A percentile compares a stretch with the other conserved stretches of the same genome.
phyloP scores from a whole-genome alignment of 2,888 invertebrate species.

The Ypsolopha scabrella region DNA sequence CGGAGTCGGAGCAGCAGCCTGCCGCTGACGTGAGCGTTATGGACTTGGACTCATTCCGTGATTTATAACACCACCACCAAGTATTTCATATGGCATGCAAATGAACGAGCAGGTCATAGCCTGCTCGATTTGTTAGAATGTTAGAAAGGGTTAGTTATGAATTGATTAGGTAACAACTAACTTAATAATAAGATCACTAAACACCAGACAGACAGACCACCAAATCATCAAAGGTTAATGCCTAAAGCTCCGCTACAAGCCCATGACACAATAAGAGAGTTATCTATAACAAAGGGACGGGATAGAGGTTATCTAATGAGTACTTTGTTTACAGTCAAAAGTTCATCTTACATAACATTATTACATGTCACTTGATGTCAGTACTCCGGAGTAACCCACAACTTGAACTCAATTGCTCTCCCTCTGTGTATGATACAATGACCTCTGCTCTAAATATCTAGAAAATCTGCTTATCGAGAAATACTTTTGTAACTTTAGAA shows the following conservation, averaged over 20 bases:
- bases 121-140: constrained; percentile 8
- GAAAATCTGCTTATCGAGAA: no score
- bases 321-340: not conserved
- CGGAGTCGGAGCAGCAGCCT: not conserved
- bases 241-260: no score
- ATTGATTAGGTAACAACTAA: no score
- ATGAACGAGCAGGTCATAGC: not conserved
- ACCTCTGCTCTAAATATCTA: not conserved
- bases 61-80: not conserved
- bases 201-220: no score
- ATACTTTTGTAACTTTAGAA: no score
- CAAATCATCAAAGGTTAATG: no score
- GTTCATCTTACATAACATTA: not conserved
- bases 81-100: constrained; percentile 4
- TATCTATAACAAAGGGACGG: no score
- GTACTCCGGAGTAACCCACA: not conserved
- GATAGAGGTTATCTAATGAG: no score
- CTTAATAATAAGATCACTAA: no score
- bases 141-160: not conserved
- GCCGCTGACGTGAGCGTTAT: not conserved
- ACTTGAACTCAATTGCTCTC: constrained; percentile 2
- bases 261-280: no score
- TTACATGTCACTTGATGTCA: not conserved
- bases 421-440: not conserved
- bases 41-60: no score